Evolutionary conservation across 2,888 invertebrate species (phyloP).

Genomic region (Ornithoptera alexandrae): DNA sequence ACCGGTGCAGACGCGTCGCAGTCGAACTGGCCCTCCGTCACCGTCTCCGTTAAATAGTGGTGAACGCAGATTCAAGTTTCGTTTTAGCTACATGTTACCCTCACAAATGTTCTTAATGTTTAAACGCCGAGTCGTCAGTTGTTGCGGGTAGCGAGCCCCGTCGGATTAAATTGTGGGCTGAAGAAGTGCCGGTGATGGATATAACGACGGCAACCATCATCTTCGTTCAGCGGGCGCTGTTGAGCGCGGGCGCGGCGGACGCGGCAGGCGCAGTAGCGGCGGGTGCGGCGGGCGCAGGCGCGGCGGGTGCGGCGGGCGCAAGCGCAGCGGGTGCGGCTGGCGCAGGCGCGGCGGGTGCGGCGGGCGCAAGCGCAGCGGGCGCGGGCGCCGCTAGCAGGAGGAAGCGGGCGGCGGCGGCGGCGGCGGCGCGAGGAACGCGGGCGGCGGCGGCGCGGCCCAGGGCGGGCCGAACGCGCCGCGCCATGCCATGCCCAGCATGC

Average conservation of each 20-base stretch:
- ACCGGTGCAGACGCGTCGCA: too few relatives aligned
- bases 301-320: slow-evolving; percentile 67
- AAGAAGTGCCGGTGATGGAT: too few relatives aligned
- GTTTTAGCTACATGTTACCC: too few relatives aligned
- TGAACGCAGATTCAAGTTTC: too few relatives aligned
- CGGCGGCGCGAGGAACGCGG: slow-evolving; percentile 71
- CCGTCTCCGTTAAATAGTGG: too few relatives aligned
- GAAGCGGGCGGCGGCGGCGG: slow-evolving; percentile 70
- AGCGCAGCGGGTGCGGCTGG: slow-evolving; percentile 74
- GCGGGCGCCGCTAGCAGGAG: slow-evolving; percentile 42
- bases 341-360: slow-evolving; percentile 69
- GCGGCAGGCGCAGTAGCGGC: slow-evolving; percentile 68
- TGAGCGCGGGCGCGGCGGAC: not conserved
- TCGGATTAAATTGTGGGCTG: too few relatives aligned
- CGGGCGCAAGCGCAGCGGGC: slow-evolving; percentile 55
- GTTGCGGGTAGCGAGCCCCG: too few relatives aligned
- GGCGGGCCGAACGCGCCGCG: slow-evolving; percentile 49
- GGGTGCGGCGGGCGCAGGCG: slow-evolving; percentile 74
- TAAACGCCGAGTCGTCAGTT: too few relatives aligned
- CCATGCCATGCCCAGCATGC: slow-evolving; percentile 57
- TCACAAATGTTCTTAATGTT: too few relatives aligned
- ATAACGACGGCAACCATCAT: too few relatives aligned
- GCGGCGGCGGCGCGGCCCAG: slow-evolving; percentile 70
- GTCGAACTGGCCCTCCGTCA: too few relatives aligned
- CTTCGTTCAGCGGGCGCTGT: not conserved